Conservation (phyloP, 1,140 invertebrate genomes). For the Hydropsyche tenuis region DNA sequence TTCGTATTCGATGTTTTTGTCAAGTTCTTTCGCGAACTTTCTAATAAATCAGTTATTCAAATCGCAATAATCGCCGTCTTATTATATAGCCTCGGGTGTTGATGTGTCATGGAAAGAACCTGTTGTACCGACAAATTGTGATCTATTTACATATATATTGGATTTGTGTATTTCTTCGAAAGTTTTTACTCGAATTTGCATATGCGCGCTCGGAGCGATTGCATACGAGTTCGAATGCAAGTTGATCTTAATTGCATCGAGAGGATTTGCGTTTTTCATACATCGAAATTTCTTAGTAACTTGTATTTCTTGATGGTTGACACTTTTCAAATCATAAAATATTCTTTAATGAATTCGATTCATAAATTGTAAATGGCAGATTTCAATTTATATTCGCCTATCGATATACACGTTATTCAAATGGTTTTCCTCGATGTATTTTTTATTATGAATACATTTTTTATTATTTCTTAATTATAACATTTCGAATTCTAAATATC, state of each 20-base stretch:
- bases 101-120: constrained; percentile 1
- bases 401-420: too few species aligned
- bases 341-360: too few species aligned
- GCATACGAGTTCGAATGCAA: background rate
- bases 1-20: background rate
- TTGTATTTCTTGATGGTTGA: too few species aligned
- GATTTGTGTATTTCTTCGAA: constrained; percentile 3
- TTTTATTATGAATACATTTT: too few species aligned
- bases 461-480: too few species aligned
- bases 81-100: background rate
- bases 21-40: background rate
- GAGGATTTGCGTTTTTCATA: background rate
- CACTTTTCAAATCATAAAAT: too few species aligned
- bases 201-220: background rate
- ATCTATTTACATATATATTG: constrained; percentile 46
- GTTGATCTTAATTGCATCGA: constrained; percentile 3
- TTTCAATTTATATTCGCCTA: too few species aligned
- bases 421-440: too few species aligned
- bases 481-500: too few species aligned
- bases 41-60: constrained; percentile 18
- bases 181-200: constrained; percentile 20
- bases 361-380: too few species aligned
- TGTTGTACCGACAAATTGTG: constrained; percentile 41
- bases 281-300: too few species aligned
- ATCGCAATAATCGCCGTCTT: background rate